A percentile compares a stretch with the other conserved stretches of the same genome.
Conservation (phyloP, 2,797 vertebrate genomes). For the Antennarius maculatus region DNA sequence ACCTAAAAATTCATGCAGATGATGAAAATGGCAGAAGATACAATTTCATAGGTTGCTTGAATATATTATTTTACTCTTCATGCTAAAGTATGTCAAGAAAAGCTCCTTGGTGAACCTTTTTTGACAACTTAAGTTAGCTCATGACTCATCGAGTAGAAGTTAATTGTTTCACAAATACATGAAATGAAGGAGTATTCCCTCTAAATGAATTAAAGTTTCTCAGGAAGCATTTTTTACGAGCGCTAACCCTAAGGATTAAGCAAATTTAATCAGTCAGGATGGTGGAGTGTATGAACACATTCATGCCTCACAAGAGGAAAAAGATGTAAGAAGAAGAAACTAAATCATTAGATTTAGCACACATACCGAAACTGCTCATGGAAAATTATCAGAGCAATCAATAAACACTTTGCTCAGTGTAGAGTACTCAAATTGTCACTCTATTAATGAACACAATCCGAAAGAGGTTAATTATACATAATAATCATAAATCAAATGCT, state of each 20-base stretch:
- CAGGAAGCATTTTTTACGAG: slow-evolving; percentile 8
- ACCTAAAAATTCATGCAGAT: not conserved
- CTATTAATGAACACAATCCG: not conserved
- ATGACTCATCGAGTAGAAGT: slow-evolving; percentile 24
- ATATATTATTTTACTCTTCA: not conserved
- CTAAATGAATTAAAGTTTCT: slow-evolving; percentile 14
- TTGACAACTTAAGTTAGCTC: slow-evolving; percentile 3
- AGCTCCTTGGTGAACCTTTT: slow-evolving; percentile 10
- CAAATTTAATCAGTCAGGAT: slow-evolving; percentile 21
- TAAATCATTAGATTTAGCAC: not conserved
- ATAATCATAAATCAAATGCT: not conserved
- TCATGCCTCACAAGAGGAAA: slow-evolving; percentile 7
- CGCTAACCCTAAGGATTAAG: slow-evolving; percentile 8
- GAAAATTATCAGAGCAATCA: slow-evolving; percentile 7
- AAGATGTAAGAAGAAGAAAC: slow-evolving; percentile 17
- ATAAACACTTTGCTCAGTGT: not conserved
- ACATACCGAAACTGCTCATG: not conserved
- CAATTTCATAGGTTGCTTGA: not conserved
- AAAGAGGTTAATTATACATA: not conserved
- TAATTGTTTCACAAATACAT: slow-evolving; percentile 13
- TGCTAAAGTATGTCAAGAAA: slow-evolving; percentile 10
- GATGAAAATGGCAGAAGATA: not conserved
- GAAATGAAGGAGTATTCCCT: slow-evolving; percentile 10
- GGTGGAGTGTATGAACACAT: not conserved
- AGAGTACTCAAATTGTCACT: not conserved